Percentiles rank a stretch among this genome's conserved stretches.
Evolutionary conservation across 2,888 invertebrate species (phyloP).

Genomic region (Caradrina kadenii): DNA sequence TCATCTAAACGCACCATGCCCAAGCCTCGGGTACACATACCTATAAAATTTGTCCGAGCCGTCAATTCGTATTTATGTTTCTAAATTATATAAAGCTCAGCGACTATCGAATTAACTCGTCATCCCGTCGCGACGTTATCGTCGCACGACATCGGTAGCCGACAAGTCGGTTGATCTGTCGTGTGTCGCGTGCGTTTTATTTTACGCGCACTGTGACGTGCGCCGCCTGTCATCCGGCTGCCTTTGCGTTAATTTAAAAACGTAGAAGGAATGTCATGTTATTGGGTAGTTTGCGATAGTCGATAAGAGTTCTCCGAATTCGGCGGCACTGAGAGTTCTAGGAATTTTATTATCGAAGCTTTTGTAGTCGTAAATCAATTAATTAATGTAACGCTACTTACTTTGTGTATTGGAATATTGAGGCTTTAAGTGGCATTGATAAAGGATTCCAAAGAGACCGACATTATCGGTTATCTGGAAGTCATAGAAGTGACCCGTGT

Average conservation of each 20-base stretch:
- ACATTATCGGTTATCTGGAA: constrained; percentile 39
- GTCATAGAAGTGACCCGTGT: constrained; percentile 36
- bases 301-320: constrained; percentile 43
- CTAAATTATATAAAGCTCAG: constrained; percentile 76
- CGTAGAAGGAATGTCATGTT: constrained; percentile 54
- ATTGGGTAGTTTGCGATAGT: constrained; percentile 46
- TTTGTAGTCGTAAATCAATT: constrained; percentile 40
- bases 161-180: constrained; percentile 74
- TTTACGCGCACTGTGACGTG: constrained; percentile 72
- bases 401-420: constrained; percentile 10
- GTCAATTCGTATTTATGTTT: constrained; percentile 78
- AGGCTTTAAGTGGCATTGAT: constrained; percentile 31
- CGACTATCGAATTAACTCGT: constrained; percentile 85
- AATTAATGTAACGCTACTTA: constrained; percentile 13
- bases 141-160: constrained; percentile 80
- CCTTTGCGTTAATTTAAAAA: constrained; percentile 61
- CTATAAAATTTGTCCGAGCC: constrained; percentile 70
- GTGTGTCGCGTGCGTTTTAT: constrained; percentile 74
- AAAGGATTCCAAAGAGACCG: constrained; percentile 42
- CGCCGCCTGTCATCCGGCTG: constrained; percentile 59
- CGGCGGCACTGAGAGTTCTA: constrained; percentile 33
- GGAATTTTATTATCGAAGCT: constrained; percentile 42
- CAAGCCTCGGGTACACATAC: constrained; percentile 38
- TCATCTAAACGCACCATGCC: constrained; percentile 47
- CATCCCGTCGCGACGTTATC: constrained; percentile 81